These are phyloP conservation scores for Thomomys bottae DNA, from an alignment of 2,113 vertebrate species.

Conservation along the genomic window DNA sequence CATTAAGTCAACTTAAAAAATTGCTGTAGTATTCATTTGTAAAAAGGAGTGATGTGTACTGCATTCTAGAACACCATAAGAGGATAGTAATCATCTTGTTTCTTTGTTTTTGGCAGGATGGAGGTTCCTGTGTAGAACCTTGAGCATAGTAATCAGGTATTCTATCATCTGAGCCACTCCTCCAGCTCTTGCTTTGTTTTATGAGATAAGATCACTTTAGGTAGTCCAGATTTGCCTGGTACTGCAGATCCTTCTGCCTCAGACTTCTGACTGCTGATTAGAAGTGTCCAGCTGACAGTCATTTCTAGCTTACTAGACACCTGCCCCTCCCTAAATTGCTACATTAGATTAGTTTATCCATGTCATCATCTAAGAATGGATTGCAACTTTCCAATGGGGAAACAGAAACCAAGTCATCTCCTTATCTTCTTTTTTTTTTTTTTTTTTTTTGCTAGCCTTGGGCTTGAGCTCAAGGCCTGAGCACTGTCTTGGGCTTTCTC, in stretches of 20 bases:
- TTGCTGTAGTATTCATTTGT: not conserved
- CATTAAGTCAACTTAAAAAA: not conserved
- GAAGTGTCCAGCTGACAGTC: too few relatives aligned
- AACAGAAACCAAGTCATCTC: not conserved
- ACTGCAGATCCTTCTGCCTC: not conserved
- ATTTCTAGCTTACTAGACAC: not conserved
- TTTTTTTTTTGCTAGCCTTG: too few relatives aligned
- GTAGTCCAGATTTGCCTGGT: too few relatives aligned
- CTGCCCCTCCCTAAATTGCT: not conserved
- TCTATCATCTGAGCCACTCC: too few relatives aligned
- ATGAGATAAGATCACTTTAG: not conserved
- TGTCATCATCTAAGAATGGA: not conserved
- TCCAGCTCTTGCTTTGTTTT: too few relatives aligned
- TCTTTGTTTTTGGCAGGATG: not conserved
- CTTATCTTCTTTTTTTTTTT: too few relatives aligned
- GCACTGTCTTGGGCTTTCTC: too few relatives aligned
- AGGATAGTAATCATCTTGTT: not conserved
- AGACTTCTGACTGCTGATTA: not conserved
- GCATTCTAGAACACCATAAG: not conserved
- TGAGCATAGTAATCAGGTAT: too few relatives aligned
- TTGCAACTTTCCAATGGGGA: not conserved
- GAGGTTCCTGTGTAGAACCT: too few relatives aligned
- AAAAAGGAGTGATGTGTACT: not conserved
- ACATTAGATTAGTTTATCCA: not conserved
- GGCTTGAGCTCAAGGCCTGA: too few relatives aligned